Evolutionary conservation across 2,113 vertebrate genomes (phyloP), one percentile per base, ranked within the genome.

Genomic region (Nibea coibor): DNA sequence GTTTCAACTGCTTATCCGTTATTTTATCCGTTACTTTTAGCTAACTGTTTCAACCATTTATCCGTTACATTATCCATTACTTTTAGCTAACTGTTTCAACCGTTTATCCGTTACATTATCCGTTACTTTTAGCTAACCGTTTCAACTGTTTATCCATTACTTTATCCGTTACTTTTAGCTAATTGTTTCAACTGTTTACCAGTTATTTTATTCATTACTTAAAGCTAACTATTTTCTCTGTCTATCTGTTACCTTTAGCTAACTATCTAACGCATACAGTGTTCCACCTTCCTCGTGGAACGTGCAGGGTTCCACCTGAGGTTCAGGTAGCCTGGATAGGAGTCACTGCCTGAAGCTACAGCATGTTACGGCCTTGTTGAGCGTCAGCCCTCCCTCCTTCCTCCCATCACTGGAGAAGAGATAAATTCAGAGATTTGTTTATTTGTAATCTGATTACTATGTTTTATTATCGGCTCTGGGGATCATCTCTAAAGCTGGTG

Each of bases 361-460:
- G 10, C 35, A 1, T 24, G 48, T 31, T 35, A 10, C 7, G 24
- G 24, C 39, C 64, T 79, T 28, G n/a, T 42, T 56, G 10, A 59
- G 47, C 73, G 54, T 67, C 66, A 71, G 35, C 28, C 79, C 72
- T 62, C 16, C 45, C 5, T 42, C 45, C 39, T 14, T 47, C 31
- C 19, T 26, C 48, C 74, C 74, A 71, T 75, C 72, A 43, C 45
- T 22, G 45, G 59, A 64, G 51, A 51, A 19, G 61, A 64, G 74
- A 83, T 72, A 71, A 86, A 86, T 58, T 72, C 63, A 58, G 85
- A 83, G 79, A 86, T 90, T 54, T 83, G 68, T 83, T 87, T 53
- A 81, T 84, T 75, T 86, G 72, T 89, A 90, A 91, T 91, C 90
- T 84, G 90, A 93, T 93, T 90, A 91, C 79, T 81, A 4, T 66